Evolutionary conservation across 2,888 invertebrate genomes (phyloP).

Genomic region (Atherix ibis): DNA sequence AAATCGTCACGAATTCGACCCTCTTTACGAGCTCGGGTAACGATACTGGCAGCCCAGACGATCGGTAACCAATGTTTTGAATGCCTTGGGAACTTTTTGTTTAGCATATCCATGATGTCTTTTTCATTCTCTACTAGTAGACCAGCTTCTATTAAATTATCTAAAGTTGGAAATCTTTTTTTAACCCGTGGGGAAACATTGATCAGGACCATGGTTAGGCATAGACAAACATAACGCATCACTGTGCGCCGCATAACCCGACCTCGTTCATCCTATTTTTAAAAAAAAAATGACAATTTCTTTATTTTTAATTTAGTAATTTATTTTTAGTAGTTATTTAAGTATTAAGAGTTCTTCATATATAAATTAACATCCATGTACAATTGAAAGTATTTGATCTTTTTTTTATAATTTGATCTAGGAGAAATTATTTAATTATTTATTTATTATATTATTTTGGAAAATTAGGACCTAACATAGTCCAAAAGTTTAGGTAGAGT

Average conservation of each 20-base stretch:
- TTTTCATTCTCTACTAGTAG: conserved; percentile 68
- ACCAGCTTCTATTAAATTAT: conserved; percentile 73
- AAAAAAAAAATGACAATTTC: conserved; percentile 4
- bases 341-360: too few relatives aligned
- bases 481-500: too few relatives aligned
- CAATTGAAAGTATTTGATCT: too few relatives aligned
- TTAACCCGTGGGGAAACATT: conserved; percentile 79
- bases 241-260: conserved; percentile 69
- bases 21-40: conserved; percentile 77
- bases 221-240: conserved; percentile 68
- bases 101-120: conserved; percentile 58
- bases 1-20: conserved; percentile 81
- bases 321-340: too few relatives aligned
- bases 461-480: too few relatives aligned
- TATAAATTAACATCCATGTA: too few relatives aligned
- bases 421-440: too few relatives aligned
- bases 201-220: conserved; percentile 73
- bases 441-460: too few relatives aligned
- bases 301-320: not conserved
- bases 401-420: too few relatives aligned
- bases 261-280: conserved; percentile 68
- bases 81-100: conserved; percentile 66
- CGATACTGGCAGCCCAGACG: conserved; percentile 82
- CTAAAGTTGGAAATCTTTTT: conserved; percentile 70
- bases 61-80: conserved; percentile 85